phyloP scores from a whole-genome alignment of 2,113 vertebrate genomes.

The Octodon degus region DNA sequence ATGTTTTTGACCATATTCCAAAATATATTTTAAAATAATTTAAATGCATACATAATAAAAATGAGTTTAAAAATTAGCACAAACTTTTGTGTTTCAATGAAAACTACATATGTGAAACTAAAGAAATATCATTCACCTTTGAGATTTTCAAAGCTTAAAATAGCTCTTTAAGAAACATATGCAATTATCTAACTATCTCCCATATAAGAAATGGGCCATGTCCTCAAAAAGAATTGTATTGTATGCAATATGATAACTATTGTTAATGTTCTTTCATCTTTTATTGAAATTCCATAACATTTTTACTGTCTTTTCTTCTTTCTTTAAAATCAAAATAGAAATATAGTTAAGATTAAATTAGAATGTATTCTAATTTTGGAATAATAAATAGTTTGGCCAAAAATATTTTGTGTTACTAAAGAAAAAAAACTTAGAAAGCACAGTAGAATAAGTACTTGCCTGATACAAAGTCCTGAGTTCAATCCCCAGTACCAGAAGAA shows the following conservation, averaged over 20 bases:
- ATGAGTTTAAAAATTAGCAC: neutral
- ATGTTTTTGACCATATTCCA: neutral
- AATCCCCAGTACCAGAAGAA: too few species aligned
- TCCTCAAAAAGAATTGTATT: neutral
- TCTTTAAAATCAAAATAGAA: neutral
- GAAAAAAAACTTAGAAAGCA: too few species aligned
- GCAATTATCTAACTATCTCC: neutral
- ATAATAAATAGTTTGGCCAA: constrained; percentile 39
- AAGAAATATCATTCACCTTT: neutral
- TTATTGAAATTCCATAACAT: too few species aligned
- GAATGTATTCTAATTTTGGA: constrained; percentile 63
- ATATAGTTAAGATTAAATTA: constrained; percentile 65
- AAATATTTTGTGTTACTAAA: too few species aligned
- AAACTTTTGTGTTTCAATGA: constrained; percentile 1
- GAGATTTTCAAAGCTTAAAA: neutral
- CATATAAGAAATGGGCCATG: neutral
- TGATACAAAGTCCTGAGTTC: too few species aligned
- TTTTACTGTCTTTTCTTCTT: too few species aligned
- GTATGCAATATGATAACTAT: neutral
- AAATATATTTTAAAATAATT: constrained; percentile 18
- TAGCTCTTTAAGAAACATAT: neutral
- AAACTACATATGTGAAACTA: neutral
- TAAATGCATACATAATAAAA: neutral
- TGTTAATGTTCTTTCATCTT: too few species aligned
- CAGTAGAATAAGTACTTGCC: too few species aligned